Percentiles rank a stretch among this genome's conserved stretches.
phyloP scores from a whole-genome alignment of 2,797 vertebrate species.

The Telmatherina bonti region DNA sequence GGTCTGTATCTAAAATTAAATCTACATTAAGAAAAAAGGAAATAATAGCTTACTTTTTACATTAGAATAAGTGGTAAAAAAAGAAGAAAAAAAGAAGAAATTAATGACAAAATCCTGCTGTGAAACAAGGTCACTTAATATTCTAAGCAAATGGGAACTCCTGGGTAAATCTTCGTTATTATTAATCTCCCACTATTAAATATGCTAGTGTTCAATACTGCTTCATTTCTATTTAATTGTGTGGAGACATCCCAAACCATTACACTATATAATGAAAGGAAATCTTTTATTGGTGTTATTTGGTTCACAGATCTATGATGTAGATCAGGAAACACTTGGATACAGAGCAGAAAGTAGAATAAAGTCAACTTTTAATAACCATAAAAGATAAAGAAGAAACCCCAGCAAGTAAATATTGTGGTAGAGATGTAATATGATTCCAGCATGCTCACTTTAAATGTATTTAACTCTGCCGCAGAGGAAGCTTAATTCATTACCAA shows the following conservation, averaged over 20 bases:
- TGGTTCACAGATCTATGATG: slow-evolving; percentile 26
- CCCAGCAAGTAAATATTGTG: neutral
- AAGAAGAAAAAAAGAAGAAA: slow-evolving; percentile 17
- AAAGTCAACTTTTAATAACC: slow-evolving; percentile 8
- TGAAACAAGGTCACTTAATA: slow-evolving; percentile 20
- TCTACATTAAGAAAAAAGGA: neutral
- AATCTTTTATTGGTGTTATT: slow-evolving; percentile 16
- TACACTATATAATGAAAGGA: slow-evolving; percentile 32
- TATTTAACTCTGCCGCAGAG: neutral
- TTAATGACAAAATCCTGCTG: slow-evolving; percentile 9
- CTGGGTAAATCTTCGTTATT: slow-evolving; percentile 28
- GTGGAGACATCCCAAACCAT: slow-evolving; percentile 39
- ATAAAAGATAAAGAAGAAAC: slow-evolving; percentile 11
- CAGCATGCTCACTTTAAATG: neutral
- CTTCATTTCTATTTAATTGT: slow-evolving; percentile 44
- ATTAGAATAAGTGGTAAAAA: slow-evolving; percentile 7
- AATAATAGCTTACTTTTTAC: slow-evolving; percentile 2
- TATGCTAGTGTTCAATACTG: slow-evolving; percentile 17
- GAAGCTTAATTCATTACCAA: neutral
- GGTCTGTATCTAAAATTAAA: neutral
- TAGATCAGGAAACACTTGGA: slow-evolving; percentile 4
- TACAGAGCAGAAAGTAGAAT: neutral
- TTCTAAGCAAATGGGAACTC: slow-evolving; percentile 5
- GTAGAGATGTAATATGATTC: neutral
- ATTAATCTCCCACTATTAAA: slow-evolving; percentile 34